A percentile compares a stretch with the other conserved stretches of the same genome.
These are phyloP conservation scores for Gryllus bimaculatus DNA, from an alignment of 1,140 invertebrate species.

Conservation along the genomic window DNA sequence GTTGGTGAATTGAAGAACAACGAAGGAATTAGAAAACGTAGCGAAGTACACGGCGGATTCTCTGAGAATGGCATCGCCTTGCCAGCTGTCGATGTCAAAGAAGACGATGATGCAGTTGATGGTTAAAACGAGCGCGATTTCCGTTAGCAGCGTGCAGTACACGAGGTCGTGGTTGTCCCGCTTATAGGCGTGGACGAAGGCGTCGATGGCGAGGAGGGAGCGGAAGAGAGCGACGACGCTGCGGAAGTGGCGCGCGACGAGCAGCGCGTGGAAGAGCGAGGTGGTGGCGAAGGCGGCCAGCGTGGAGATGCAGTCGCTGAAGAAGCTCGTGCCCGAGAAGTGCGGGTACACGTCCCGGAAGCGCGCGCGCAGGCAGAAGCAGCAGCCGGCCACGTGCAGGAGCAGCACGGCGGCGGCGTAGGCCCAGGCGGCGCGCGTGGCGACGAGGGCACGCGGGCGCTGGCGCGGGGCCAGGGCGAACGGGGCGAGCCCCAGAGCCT, in stretches of 20 bases:
- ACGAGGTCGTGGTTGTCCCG: neutral
- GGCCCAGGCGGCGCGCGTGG: too few species aligned
- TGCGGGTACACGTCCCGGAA: neutral
- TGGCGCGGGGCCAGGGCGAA: too few species aligned
- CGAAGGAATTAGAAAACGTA: neutral
- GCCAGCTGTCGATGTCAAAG: neutral
- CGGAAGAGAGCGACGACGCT: neutral
- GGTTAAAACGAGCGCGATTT: neutral
- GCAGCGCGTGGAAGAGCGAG: neutral
- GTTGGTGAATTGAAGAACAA: neutral
- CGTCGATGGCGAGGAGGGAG: neutral
- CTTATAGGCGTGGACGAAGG: neutral
- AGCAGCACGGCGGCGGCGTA: too few species aligned
- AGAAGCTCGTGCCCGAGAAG: neutral
- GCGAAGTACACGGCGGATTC: neutral
- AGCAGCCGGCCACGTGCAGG: too few species aligned
- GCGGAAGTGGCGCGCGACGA: neutral
- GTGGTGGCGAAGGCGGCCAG: neutral
- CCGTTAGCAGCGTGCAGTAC: neutral
- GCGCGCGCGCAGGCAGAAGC: too few species aligned
- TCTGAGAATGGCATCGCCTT: neutral
- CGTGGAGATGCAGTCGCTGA: neutral
- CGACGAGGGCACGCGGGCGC: too few species aligned
- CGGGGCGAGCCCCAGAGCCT: neutral
- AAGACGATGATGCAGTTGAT: neutral